Evolutionary conservation across 2,888 invertebrate species (phyloP).

Genomic region (Drosophila colorata): DNA sequence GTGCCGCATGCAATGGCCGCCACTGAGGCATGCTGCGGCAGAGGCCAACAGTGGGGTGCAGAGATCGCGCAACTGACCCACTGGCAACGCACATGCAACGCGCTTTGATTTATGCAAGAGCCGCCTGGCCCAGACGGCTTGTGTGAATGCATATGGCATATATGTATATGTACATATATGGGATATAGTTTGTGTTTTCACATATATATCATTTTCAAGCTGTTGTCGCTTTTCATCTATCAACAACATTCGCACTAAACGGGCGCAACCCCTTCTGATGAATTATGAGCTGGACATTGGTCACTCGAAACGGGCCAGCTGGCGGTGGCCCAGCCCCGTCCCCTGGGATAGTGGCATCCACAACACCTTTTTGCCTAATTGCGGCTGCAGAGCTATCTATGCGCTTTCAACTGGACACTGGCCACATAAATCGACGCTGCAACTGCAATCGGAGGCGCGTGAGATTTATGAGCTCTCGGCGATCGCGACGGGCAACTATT

Average conservation of each 20-base stretch:
- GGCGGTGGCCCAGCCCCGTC: conserved; percentile 46
- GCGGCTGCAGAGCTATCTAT: conserved; percentile 54
- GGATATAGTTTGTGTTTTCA: background rate
- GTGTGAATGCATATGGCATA: background rate
- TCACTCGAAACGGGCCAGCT: conserved; percentile 64
- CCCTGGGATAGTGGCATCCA: conserved; percentile 16
- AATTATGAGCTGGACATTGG: conserved; percentile 72
- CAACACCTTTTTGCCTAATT: conserved; percentile 45
- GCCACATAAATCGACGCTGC: conserved; percentile 12
- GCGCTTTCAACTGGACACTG: conserved; percentile 63
- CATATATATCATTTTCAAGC: conserved; percentile 44
- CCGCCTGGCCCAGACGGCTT: conserved; percentile 23
- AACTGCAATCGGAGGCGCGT: conserved; percentile 67
- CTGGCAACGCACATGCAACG: conserved; percentile 29
- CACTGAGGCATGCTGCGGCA: conserved; percentile 22
- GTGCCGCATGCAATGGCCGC: conserved; percentile 65
- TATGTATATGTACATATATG: background rate
- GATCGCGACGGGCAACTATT: conserved; percentile 28
- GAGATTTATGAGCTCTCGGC: conserved; percentile 68
- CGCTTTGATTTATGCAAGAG: conserved; percentile 64
- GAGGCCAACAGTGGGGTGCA: conserved; percentile 16
- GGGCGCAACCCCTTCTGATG: conserved; percentile 43
- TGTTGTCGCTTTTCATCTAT: conserved; percentile 51
- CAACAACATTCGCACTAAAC: conserved; percentile 14
- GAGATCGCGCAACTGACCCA: conserved; percentile 7